Base-by-base conservation (phyloP, 2,888 invertebrate species). In the Metalampra italica region DNA sequence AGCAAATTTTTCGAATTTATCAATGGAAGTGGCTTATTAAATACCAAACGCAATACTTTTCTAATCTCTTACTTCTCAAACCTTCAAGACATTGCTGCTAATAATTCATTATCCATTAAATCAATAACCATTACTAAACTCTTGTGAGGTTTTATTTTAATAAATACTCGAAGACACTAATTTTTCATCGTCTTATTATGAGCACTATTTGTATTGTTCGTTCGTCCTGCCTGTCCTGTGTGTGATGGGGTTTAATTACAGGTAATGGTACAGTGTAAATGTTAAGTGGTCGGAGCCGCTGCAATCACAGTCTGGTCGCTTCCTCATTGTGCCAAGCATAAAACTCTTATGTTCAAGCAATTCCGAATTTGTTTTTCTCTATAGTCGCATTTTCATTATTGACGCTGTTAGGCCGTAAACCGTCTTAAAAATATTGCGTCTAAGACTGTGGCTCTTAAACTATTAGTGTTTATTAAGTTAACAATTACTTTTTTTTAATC, bases 211-310 rank as follows among this genome's bases (percentile, higher is more conserved):
- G n/a, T 82, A 84, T 83, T 79, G 78, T 84, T 79, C 78, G 78
- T 74, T 60, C 68, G 66, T 71, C 68, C n/a, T n/a, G n/a, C n/a
- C n/a, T n/a, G n/a, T n/a, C n/a, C 70, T 77, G 79, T 85, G 75
- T 84, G 81, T 82, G 85, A 79, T 82, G 22, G 5, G 68, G 75
- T 58, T 81, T 79, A 82, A 86, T 86, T 86, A 76, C 64, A 69
- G 64, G 71, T 86, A 85, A 86, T 85, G 75, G 74, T 78, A 71
- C 79, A 68, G 79, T 71, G 79, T 83, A 84, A 82, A 84, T 69
- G 66, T 87, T 87, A 71, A 82, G 75, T 76, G 83, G 77, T 78
- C 80, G 77, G 64, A 62, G 59, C 5, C 32, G 7, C 32, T 60
- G 77, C 75, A 83, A 82, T 83, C 79, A 69, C 68, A 67, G 66